These are phyloP conservation scores for Drosophila anceps DNA, from an alignment of 2,888 invertebrate species.

Conservation along the genomic window DNA sequence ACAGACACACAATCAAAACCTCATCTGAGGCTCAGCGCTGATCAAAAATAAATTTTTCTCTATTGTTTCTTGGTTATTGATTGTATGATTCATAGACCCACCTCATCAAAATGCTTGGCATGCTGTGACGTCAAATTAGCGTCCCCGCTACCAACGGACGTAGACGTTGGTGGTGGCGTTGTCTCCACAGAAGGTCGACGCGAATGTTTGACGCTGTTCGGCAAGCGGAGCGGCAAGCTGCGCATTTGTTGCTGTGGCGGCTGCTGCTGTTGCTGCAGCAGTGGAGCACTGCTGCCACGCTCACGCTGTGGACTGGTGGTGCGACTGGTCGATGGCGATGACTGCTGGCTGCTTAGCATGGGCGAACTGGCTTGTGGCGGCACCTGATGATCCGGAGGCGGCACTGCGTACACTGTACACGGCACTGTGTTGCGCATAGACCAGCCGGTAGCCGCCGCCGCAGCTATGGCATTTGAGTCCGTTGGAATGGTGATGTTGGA, in stretches of 20 bases:
- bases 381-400: conserved; percentile 72
- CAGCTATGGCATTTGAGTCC: conserved; percentile 78
- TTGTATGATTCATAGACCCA: conserved; percentile 54
- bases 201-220: conserved; percentile 77
- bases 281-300: conserved; percentile 59
- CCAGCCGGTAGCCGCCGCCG: conserved; percentile 67
- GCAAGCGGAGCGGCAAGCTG: conserved; percentile 77
- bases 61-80: background rate
- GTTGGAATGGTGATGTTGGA: conserved; percentile 85
- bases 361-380: conserved; percentile 89
- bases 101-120: conserved; percentile 83
- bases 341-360: conserved; percentile 88
- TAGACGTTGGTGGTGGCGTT: conserved; percentile 70
- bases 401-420: conserved; percentile 54
- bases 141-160: conserved; percentile 61
- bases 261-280: conserved; percentile 70
- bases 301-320: conserved; percentile 88
- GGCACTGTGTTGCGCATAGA: conserved; percentile 65
- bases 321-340: conserved; percentile 92
- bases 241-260: conserved; percentile 79
- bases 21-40: background rate
- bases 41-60: background rate
- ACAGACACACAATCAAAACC: background rate
- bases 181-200: conserved; percentile 85
- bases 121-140: conserved; percentile 75